Evolutionary conservation across 2,797 vertebrate species (phyloP).

Genomic region (Aselliscus stoliczkanus): DNA sequence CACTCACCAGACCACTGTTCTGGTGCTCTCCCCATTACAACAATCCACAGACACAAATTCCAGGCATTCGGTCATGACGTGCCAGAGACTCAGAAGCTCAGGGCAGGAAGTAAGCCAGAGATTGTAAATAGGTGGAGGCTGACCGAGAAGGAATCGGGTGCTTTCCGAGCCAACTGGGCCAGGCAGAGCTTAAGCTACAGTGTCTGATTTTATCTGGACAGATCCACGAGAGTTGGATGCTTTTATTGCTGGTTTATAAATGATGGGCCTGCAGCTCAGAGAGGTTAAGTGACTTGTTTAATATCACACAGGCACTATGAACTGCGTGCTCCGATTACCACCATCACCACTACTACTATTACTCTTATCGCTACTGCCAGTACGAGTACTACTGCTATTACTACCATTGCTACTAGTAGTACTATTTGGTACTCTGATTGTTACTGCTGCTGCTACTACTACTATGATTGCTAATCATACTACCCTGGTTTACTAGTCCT

Average conservation of each 20-base stretch:
- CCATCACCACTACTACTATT: too few species aligned
- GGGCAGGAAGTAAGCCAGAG: neutral
- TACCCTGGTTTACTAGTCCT: neutral
- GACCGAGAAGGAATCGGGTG: neutral
- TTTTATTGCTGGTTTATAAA: neutral
- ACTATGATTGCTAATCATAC: too few species aligned
- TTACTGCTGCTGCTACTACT: fast-evolving
- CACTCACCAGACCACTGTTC: neutral
- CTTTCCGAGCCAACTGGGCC: neutral
- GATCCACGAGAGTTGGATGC: neutral
- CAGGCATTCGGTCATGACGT: neutral
- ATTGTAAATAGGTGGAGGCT: neutral
- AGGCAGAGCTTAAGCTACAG: neutral
- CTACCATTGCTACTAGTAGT: too few species aligned
- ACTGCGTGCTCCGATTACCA: neutral
- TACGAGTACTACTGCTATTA: neutral
- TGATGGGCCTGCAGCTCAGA: neutral
- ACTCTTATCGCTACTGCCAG: neutral
- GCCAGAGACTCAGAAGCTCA: neutral
- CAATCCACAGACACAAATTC: neutral
- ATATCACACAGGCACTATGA: neutral
- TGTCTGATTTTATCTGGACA: neutral
- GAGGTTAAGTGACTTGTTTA: neutral
- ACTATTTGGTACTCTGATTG: neutral
- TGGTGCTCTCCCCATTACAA: neutral